Base-by-base conservation (phyloP, 1,140 invertebrate species). In the Heliconius himera region DNA sequence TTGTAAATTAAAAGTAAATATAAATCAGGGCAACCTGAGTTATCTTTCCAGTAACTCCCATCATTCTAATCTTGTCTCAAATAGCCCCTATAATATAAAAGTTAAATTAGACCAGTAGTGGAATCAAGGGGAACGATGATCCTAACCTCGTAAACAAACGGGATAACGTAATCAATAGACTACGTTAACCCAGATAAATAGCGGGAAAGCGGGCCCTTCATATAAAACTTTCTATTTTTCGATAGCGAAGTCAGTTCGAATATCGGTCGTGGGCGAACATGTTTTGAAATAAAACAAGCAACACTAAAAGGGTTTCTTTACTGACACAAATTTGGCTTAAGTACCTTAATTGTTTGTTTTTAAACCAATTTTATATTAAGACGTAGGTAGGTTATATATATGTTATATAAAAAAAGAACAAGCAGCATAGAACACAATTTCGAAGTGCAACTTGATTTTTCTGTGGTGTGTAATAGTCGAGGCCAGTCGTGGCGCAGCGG, bases 151-250 rank as follows among this genome's bases (percentile, higher is more conserved):
- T 84, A 83, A 84, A 81, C 76, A 80, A 83, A 70, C 41, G 76
- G 74, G 82, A 78, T 78, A 78, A 73, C 78, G 83, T 84, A 81
- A 83, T 83, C 82, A 82, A 75, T 82, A 81, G 85, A 84, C 88
- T 84, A 82, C 86, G 86, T 87, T 90, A 89, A 92, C 90, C 91
- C 80, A 91, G 87, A 88, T 91, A 90, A 84, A 89, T 79, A 83
- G 80, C 83, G 87, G 88, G 89, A 92, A 92, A 91, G 90, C 86
- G 87, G 91, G 84, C 90, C 90, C 89, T 93, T 86, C 78, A 92
- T 90, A 88, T 85, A 85, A 90, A 83, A 91, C 92, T 94, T 94
- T 94, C 92, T 94, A 94, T 93, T 92, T 94, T 93, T 92, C 89
- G 88, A 91, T 91, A 90, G 88, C 87, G 84, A 89, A 88, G 85